Conservation (phyloP, 2,888 invertebrate genomes). For the Drosophila infuscata region DNA sequence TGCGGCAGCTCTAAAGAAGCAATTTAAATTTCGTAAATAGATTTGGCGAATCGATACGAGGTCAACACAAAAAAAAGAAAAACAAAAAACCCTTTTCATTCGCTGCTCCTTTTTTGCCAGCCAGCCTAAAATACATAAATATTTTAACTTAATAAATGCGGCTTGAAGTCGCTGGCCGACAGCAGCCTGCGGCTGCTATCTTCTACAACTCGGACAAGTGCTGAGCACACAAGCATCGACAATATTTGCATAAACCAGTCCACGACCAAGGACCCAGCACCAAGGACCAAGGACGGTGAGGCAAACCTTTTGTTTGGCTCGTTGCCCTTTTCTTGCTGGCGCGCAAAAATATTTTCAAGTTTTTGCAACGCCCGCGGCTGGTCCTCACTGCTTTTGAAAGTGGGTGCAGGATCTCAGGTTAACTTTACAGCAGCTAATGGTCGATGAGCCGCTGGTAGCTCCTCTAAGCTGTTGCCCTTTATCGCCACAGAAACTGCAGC, state of each 20-base stretch:
- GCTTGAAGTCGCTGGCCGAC: slow-evolving; percentile 43
- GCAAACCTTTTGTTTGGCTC: slow-evolving; percentile 30
- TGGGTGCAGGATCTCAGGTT: slow-evolving; percentile 34
- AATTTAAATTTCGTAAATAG: slow-evolving; percentile 65
- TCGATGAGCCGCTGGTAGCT: slow-evolving; percentile 54
- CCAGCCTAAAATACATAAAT: slow-evolving; percentile 72
- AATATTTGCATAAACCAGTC: slow-evolving; percentile 72
- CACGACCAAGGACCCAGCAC: slow-evolving; percentile 5
- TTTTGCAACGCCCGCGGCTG: slow-evolving; percentile 36
- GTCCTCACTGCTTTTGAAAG: slow-evolving; percentile 18
- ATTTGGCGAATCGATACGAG: slow-evolving; percentile 58
- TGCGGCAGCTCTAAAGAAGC: slow-evolving; percentile 55
- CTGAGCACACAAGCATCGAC: slow-evolving; percentile 45
- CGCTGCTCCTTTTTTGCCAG: slow-evolving; percentile 15
- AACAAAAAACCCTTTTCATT: slow-evolving; percentile 4
- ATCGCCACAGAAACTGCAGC: slow-evolving; percentile 15
- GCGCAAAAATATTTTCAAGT: slow-evolving; percentile 48
- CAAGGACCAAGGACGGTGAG: not conserved
- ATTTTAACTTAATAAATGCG: slow-evolving; percentile 76
- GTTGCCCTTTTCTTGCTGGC: slow-evolving; percentile 45
- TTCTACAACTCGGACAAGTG: slow-evolving; percentile 49
- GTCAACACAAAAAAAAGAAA: slow-evolving; percentile 1
- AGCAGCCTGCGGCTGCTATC: slow-evolving; percentile 39
- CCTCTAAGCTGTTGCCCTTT: slow-evolving; percentile 50
- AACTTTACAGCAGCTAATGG: slow-evolving; percentile 63